Percentiles rank a stretch among this genome's conserved stretches.
Evolutionary conservation across 2,113 vertebrate genomes (phyloP).

Genomic region (Bubo scandiacus): DNA sequence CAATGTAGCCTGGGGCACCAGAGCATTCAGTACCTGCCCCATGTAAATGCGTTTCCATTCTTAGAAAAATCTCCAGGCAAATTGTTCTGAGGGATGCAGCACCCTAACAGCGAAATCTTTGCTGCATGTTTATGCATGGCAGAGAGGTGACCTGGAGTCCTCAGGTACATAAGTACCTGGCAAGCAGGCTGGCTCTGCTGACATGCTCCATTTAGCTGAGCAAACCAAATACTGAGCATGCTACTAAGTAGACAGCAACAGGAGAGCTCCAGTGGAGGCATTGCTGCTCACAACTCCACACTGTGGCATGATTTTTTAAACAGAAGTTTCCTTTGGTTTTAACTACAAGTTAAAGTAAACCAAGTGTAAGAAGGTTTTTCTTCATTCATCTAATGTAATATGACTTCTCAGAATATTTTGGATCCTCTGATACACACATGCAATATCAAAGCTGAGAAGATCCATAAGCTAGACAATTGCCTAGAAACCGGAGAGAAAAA

Average conservation of each 20-base stretch:
- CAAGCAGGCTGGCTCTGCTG: not conserved
- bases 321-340: accelerated
- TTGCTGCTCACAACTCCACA: not conserved
- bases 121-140: not conserved
- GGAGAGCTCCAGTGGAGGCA: not conserved
- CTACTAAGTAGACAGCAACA: not conserved
- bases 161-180: not conserved
- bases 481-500: not conserved
- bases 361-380: not conserved
- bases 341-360: not conserved
- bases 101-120: not conserved
- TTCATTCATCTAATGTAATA: not conserved
- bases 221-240: not conserved
- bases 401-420: not conserved
- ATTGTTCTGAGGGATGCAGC: not conserved
- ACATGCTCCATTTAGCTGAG: accelerated
- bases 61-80: not conserved
- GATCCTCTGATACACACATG: not conserved
- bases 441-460: not conserved
- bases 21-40: not conserved
- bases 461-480: not conserved
- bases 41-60: not conserved
- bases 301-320: accelerated
- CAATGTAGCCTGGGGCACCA: not conserved
- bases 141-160: not conserved